phyloP scores from a whole-genome alignment of 2,797 vertebrate species.

The Atherinosoma microstoma region DNA sequence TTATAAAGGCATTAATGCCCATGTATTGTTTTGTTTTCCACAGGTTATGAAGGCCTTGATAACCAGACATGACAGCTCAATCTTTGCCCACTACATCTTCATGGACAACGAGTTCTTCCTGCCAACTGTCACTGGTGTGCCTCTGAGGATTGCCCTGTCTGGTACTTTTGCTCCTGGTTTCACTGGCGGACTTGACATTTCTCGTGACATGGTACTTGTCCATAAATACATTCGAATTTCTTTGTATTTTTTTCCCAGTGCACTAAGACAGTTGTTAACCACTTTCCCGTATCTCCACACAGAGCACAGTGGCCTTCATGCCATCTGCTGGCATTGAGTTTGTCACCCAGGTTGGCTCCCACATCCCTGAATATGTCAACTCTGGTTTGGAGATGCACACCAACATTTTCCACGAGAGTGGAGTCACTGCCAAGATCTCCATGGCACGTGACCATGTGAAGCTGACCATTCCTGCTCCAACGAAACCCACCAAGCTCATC shows the following conservation, averaged over 20 bases:
- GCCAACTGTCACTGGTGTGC: conserved; percentile 91
- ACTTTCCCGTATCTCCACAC: conserved; percentile 22
- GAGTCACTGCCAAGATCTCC: conserved; percentile 82
- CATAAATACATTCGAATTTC: not conserved
- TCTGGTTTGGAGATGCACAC: conserved; percentile 90
- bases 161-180: conserved; percentile 90
- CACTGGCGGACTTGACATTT: conserved; percentile 84
- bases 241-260: not conserved
- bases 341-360: conserved; percentile 87
- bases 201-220: conserved; percentile 77
- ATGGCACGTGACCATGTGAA: conserved; percentile 83
- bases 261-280: conserved; percentile 11
- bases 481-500: conserved; percentile 85
- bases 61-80: conserved; percentile 83
- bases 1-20: not conserved
- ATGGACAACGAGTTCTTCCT: conserved; percentile 96
- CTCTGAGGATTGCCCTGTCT: conserved; percentile 89
- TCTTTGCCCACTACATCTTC: conserved; percentile 96
- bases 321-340: conserved; percentile 91
- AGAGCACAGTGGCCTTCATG: conserved; percentile 84
- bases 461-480: conserved; percentile 87
- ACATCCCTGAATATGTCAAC: conserved; percentile 88
- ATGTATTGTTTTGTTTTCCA: conserved; percentile 21
- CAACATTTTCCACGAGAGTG: conserved; percentile 92
- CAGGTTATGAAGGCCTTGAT: conserved; percentile 86